Percentiles rank a stretch among this genome's conserved stretches.
Evolutionary conservation across 2,888 invertebrate genomes (phyloP).

Genomic region (Erebia ligea): DNA sequence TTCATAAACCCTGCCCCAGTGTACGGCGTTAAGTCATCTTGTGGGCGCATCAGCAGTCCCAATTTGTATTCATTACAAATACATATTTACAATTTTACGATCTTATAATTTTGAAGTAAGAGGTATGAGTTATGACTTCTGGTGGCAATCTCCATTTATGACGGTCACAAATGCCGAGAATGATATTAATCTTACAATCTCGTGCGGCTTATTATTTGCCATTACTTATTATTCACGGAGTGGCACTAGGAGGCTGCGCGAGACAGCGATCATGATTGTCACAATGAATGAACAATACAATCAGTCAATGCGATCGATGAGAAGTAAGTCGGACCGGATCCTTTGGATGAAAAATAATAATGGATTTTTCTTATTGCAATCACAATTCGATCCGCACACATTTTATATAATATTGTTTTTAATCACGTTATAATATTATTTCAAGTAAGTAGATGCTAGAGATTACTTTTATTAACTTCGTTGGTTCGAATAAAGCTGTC

Average conservation of each 20-base stretch:
- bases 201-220: background rate
- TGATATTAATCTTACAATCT: background rate
- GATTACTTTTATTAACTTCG: too few species aligned
- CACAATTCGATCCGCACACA: too few species aligned
- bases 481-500: too few species aligned
- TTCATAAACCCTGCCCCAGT: too few species aligned
- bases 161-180: background rate
- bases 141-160: background rate
- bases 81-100: background rate
- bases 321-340: background rate
- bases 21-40: too few species aligned
- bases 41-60: too few species aligned
- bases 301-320: background rate
- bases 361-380: too few species aligned
- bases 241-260: background rate
- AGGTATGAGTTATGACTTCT: background rate
- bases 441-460: too few species aligned
- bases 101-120: background rate
- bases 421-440: too few species aligned
- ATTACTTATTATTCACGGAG: background rate
- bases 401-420: background rate
- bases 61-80: background rate
- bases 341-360: too few species aligned
- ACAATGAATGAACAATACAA: background rate
- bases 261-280: slow-evolving; percentile 1